Evolutionary conservation across 2,113 vertebrate genomes (phyloP).

Genomic region (Theristicus caerulescens): DNA sequence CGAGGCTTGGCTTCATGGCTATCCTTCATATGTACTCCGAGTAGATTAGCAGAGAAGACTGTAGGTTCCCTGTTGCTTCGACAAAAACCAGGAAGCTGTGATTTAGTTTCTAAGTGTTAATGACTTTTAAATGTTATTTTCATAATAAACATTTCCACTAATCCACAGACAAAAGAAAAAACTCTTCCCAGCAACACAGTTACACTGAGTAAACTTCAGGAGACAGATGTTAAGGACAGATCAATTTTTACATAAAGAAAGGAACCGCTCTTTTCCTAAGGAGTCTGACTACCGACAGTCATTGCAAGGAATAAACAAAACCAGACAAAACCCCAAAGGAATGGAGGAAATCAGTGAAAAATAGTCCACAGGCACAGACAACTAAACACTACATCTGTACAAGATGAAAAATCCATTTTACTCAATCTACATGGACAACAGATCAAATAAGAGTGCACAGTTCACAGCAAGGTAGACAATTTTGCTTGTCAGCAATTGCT

Average conservation of each 20-base stretch:
- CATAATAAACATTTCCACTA: neutral
- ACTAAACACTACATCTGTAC: neutral
- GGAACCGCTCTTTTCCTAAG: neutral
- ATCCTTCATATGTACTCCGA: neutral
- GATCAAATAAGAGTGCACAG: neutral
- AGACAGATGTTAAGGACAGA: neutral
- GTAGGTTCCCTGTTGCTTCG: neutral
- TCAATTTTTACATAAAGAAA: neutral
- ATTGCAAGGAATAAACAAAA: neutral
- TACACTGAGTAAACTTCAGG: neutral
- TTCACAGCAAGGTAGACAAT: neutral
- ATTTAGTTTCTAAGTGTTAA: neutral
- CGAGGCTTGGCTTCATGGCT: neutral
- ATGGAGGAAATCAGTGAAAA: slow-evolving; percentile 10
- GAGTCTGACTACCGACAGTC: neutral
- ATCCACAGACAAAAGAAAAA: neutral
- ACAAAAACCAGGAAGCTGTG: neutral
- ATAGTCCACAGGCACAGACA: neutral
- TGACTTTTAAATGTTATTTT: slow-evolving; percentile 11
- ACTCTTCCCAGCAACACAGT: neutral
- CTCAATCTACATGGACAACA: neutral
- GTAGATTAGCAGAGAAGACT: neutral
- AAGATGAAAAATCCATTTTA: slow-evolving; percentile 38
- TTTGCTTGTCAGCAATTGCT: neutral
- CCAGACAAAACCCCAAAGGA: neutral